These are phyloP conservation scores for Trachemys scripta DNA, from an alignment of 2,113 vertebrate genomes.

Conservation along the genomic window DNA sequence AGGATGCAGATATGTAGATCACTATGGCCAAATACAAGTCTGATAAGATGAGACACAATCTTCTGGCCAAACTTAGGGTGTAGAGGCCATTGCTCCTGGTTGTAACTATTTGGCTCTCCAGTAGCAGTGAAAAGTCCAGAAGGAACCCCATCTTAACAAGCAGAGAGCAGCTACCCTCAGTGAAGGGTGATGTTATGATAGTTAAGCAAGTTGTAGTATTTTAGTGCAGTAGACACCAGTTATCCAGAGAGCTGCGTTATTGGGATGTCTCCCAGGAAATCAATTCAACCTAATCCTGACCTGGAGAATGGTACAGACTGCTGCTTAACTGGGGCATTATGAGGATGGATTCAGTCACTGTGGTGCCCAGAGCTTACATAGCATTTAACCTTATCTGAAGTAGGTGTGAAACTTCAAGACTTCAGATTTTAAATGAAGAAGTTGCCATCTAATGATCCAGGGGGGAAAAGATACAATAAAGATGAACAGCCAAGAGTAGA, in stretches of 20 bases:
- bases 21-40: neutral
- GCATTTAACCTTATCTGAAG: neutral
- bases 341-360: neutral
- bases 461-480: neutral
- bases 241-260: neutral
- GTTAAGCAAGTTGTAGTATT: neutral
- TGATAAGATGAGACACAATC: neutral
- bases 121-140: neutral
- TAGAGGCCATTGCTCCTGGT: neutral
- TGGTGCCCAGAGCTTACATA: neutral
- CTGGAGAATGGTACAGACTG: neutral
- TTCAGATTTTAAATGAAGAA: neutral
- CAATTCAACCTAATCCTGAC: neutral
- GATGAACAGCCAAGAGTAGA: neutral
- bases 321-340: neutral
- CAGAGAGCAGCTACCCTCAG: neutral
- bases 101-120: neutral
- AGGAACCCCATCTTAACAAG: neutral
- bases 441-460: neutral
- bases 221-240: neutral
- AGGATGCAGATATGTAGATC: neutral
- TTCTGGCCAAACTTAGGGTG: rapidly evolving
- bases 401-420: neutral
- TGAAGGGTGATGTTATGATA: neutral
- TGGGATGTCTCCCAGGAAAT: neutral